Evolutionary conservation across 2,797 vertebrate genomes (phyloP).

Genomic region (Hybognathus amarus): DNA sequence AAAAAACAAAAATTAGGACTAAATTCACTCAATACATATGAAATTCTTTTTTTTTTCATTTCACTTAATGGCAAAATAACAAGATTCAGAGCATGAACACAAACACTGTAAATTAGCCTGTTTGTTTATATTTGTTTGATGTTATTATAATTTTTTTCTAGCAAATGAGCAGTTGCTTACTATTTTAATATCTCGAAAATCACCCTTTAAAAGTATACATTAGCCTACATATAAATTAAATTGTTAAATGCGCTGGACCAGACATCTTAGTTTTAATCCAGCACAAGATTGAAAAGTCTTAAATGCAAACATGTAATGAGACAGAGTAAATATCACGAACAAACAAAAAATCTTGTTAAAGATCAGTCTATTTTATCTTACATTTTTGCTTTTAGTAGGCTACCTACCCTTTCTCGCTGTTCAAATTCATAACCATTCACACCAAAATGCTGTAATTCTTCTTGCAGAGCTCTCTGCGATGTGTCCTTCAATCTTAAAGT

Average conservation of each 20-base stretch:
- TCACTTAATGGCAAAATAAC: too few relatives aligned
- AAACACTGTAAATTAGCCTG: too few relatives aligned
- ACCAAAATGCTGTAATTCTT: background rate
- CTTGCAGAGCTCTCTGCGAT: background rate
- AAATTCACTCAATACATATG: background rate
- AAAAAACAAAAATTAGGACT: background rate
- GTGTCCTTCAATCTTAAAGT: background rate
- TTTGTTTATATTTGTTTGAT: background rate
- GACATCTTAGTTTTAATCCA: background rate
- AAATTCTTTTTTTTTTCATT: background rate
- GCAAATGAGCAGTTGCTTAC: background rate
- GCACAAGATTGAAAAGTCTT: background rate
- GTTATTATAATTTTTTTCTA: background rate
- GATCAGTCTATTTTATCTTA: background rate
- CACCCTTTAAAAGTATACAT: background rate
- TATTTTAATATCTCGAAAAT: background rate
- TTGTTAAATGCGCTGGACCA: background rate
- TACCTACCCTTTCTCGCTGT: background rate
- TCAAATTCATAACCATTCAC: constrained; percentile 22
- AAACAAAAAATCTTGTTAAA: background rate
- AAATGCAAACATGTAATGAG: background rate
- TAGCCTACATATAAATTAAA: background rate
- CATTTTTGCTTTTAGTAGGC: background rate
- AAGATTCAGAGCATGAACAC: too few relatives aligned
- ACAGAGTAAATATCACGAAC: background rate